Conservation (phyloP, 2,888 invertebrate species). For the Folsomia candida region DNA sequence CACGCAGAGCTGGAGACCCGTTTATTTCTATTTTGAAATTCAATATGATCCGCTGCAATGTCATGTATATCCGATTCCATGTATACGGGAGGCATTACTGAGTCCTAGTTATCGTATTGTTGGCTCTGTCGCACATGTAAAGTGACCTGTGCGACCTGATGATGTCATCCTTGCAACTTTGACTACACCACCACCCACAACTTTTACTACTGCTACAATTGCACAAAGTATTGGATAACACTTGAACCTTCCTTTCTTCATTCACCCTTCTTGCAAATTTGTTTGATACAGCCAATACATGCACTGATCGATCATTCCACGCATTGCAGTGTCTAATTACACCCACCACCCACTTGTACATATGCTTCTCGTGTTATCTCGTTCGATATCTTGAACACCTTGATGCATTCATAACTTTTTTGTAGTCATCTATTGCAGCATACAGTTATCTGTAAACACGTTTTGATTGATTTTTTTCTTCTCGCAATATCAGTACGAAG, state of each 20-base stretch:
- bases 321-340: no score
- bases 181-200: background rate
- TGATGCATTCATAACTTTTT: no score
- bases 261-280: background rate
- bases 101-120: background rate
- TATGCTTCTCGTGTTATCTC: no score
- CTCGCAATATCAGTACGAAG: no score
- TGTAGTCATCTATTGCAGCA: no score
- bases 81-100: slow-evolving; percentile 11
- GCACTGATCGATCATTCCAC: no score
- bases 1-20: no score
- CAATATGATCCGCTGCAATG: slow-evolving; percentile 32
- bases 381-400: no score
- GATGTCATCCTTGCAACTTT: background rate
- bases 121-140: slow-evolving; percentile 24
- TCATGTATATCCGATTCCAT: slow-evolving; percentile 24
- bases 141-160: slow-evolving; percentile 30
- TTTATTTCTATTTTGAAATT: slow-evolving; percentile 39
- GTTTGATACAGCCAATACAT: no score
- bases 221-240: slow-evolving; percentile 10
- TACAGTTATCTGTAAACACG: no score
- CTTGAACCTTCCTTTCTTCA: background rate
- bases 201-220: background rate
- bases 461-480: no score
- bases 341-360: no score